These are phyloP conservation scores for Drosophila varians DNA, from an alignment of 1,140 invertebrate species.

Conservation along the genomic window DNA sequence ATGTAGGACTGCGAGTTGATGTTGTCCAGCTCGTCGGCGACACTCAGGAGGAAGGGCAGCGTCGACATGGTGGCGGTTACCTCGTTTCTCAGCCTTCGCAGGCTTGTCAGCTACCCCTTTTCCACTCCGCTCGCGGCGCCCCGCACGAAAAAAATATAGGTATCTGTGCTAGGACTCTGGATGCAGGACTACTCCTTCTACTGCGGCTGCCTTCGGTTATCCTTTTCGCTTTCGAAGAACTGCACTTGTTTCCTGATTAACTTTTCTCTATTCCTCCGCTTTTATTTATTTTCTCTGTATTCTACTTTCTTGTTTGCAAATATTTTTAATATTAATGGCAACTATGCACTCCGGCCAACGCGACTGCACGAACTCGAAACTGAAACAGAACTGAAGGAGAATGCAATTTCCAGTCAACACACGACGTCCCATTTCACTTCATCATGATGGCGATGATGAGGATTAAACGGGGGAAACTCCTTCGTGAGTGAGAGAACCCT, in stretches of 20 bases:
- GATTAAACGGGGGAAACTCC: constrained; percentile 51
- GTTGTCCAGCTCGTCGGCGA: constrained; percentile 83
- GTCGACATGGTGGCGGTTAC: constrained; percentile 72
- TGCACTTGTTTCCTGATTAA: constrained; percentile 45
- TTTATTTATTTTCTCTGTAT: constrained; percentile 3
- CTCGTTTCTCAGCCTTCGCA: constrained; percentile 49
- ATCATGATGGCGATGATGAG: constrained; percentile 34
- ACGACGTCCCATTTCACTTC: constrained; percentile 64
- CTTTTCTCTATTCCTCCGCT: constrained; percentile 24
- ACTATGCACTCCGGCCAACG: constrained; percentile 47
- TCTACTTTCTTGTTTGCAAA: constrained; percentile 13
- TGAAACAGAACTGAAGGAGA: constrained; percentile 73
- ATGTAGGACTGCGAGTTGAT: constrained; percentile 78
- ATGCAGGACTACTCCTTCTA: constrained; percentile 14
- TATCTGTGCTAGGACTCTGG: constrained; percentile 59
- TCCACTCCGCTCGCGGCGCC: constrained; percentile 4
- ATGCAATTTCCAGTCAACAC: constrained; percentile 61
- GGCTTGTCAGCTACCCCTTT: constrained; percentile 1
- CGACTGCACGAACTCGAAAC: constrained; percentile 75
- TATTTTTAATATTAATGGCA: constrained; percentile 12
- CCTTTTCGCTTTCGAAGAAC: background rate
- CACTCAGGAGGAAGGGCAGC: constrained; percentile 77
- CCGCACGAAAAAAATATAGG: constrained; percentile 35
- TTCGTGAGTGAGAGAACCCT: constrained; percentile 48
- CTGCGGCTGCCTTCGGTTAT: too few relatives aligned